Percentiles rank a stretch among this genome's conserved stretches.
Evolutionary conservation across 2,113 vertebrate genomes (phyloP).

Genomic region (Daboia siamensis): DNA sequence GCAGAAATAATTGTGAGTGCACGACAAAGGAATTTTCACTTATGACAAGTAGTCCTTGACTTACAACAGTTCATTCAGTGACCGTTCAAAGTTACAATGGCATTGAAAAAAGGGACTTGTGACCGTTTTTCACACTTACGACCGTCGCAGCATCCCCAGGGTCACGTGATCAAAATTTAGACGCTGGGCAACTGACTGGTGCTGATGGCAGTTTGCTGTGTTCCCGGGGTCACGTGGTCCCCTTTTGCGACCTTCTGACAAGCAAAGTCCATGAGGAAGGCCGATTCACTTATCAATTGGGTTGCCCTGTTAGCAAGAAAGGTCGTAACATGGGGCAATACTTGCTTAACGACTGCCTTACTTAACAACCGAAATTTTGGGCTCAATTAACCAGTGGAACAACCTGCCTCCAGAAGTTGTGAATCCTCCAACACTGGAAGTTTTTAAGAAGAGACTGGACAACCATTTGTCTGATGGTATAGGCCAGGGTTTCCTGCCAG

Average conservation of each 20-base stretch:
- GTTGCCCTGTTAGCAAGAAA: no score
- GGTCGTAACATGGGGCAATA: not conserved
- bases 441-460: no score
- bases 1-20: not conserved
- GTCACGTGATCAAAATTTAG: not conserved
- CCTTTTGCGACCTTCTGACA: not conserved
- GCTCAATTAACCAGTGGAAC: no score
- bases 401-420: no score
- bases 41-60: not conserved
- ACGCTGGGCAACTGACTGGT: not conserved
- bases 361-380: not conserved
- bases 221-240: no score
- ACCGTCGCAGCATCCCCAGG: not conserved
- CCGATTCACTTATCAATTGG: no score
- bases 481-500: no score
- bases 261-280: no score
- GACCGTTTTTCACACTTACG: not conserved
- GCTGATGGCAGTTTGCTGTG: not conserved
- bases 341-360: not conserved
- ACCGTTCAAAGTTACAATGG: not conserved
- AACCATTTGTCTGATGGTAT: no score
- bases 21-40: not conserved
- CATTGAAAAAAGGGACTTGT: not conserved
- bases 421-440: no score
- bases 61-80: not conserved